Conservation (phyloP, 2,888 invertebrate species). For the Ellobium chinense region DNA sequence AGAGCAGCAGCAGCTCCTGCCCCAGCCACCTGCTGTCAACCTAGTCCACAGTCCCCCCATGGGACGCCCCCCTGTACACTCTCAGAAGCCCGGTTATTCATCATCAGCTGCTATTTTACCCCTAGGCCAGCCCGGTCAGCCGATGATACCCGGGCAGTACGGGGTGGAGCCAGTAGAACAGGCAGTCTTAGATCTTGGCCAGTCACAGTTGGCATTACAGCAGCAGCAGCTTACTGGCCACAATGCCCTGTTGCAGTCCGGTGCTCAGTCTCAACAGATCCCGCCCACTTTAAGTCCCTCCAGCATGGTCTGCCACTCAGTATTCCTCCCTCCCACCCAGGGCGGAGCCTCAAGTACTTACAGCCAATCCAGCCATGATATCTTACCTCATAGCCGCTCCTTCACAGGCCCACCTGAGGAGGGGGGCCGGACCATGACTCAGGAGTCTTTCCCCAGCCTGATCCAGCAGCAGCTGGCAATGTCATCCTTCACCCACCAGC, state of each 20-base stretch:
- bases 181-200: not conserved
- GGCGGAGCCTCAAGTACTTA: not conserved
- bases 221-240: not conserved
- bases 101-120: not conserved
- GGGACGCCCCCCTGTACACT: not conserved
- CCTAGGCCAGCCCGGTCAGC: not conserved
- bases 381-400: not conserved
- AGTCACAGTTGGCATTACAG: not conserved
- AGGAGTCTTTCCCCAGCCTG: conserved; percentile 36
- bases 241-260: not conserved
- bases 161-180: conserved; percentile 1
- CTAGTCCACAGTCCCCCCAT: not conserved
- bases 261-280: not conserved
- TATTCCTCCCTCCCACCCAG: not conserved
- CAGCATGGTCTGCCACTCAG: not conserved
- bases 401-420: not conserved
- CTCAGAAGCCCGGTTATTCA: not conserved
- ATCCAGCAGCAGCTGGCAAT: conserved; percentile 40
- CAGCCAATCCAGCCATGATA: not conserved
- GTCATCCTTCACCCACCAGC: conserved; percentile 43
- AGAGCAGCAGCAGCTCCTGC: not conserved
- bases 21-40: not conserved
- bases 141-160: not conserved
- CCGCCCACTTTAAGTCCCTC: not conserved
- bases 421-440: not conserved